These are phyloP conservation scores for Mesitornis unicolor DNA, from an alignment of 2,113 vertebrate species.

Conservation along the genomic window DNA sequence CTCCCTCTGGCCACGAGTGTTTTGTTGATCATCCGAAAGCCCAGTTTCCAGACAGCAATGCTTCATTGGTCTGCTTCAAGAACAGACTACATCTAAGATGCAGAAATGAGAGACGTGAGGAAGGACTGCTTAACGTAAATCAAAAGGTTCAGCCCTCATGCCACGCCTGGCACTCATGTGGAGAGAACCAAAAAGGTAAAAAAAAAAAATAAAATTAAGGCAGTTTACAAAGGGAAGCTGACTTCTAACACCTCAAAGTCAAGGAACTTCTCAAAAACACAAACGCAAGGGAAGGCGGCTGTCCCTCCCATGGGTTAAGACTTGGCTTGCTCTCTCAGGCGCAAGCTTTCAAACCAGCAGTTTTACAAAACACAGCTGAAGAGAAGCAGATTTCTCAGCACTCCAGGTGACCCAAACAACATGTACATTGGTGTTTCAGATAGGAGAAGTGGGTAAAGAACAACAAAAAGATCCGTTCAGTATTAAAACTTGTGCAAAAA, in stretches of 20 bases:
- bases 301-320: conserved; percentile 40
- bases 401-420: conserved; percentile 56
- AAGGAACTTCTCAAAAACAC: conserved; percentile 32
- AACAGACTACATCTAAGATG: conserved; percentile 9
- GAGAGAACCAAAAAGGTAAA: not conserved
- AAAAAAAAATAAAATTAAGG: conserved; percentile 21
- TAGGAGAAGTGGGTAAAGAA: conserved; percentile 23
- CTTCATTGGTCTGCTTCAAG: not conserved
- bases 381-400: conserved; percentile 55
- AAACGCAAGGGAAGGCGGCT: not conserved
- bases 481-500: conserved; percentile 66
- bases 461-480: not conserved
- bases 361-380: conserved; percentile 10
- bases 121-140: conserved; percentile 8
- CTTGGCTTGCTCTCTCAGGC: not conserved
- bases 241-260: conserved; percentile 44
- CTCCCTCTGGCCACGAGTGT: not conserved
- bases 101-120: not conserved
- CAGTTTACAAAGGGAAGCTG: conserved; percentile 51
- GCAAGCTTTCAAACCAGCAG: conserved; percentile 35
- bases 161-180: conserved; percentile 41
- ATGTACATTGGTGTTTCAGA: conserved; percentile 44
- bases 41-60: not conserved
- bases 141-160: conserved; percentile 37
- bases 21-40: not conserved